Evolutionary conservation across 2,797 vertebrate genomes (phyloP), one percentile per base, ranked within the genome.

Genomic region (Sebastes goodei): DNA sequence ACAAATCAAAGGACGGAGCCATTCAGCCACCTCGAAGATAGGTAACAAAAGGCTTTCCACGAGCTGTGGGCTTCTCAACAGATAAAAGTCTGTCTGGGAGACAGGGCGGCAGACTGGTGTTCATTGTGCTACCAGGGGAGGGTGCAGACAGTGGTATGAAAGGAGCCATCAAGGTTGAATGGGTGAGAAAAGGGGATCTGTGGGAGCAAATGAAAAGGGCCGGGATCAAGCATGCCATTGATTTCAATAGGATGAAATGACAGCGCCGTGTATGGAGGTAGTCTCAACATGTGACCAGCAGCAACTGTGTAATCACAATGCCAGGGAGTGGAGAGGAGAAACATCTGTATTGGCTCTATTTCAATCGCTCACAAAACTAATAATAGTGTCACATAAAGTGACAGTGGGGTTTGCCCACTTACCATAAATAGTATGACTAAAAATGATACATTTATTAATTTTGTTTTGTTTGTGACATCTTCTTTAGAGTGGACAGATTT

Each of bases 161-260:
- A 94, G 93, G 91, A 95, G 94, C 89, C 92, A 95, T 94, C 94
- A 94, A 92, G 93, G 93, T 93, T 95, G 95, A 95, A 96, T 95
- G 89, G 93, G 85, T 87, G 93, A 94, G 92, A 94, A 94, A 91
- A 93, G 83, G 92, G 86, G 91, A 93, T 93, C 91, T 92, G 85
- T 86, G 78, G 87, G 91, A 90, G 87, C 85, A 92, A 94, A 95
- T 93, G 90, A 94, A 96, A 93, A 93, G 92, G 86, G 82, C 77
- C 83, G 83, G 86, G 92, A 93, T 95, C 86, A 89, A 92, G 92
- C 88, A 84, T 85, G 89, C 93, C 87, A 90, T 85, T 86, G 90
- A 89, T 88, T 85, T 93, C 91, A 92, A 94, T 89, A 85, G 92
- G 81, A 89, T 84, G 91, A 94, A 91, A 94, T 89, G 85, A 91